These are phyloP conservation scores for Neosalanx taihuensis DNA, from an alignment of 2,797 vertebrate species.

Conservation along the genomic window DNA sequence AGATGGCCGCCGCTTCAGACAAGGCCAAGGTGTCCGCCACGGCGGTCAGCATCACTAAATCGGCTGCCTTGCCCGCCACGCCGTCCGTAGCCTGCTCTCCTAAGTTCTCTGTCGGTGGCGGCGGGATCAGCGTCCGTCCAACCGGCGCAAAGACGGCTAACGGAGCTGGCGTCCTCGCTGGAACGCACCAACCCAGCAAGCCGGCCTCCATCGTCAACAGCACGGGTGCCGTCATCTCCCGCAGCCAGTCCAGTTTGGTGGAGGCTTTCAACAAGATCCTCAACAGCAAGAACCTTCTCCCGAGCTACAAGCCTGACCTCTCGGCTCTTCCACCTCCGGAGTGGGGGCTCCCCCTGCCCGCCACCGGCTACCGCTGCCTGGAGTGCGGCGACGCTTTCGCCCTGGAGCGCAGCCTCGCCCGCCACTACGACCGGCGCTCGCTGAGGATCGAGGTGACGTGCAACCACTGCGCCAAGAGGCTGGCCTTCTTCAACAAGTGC, in stretches of 20 bases:
- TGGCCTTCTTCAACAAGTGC: slow-evolving; percentile 98
- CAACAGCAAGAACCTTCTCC: slow-evolving; percentile 93
- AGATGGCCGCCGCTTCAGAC: slow-evolving; percentile 73
- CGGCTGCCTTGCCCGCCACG: slow-evolving; percentile 76
- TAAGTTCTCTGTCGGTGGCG: slow-evolving; percentile 64
- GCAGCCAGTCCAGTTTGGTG: slow-evolving; percentile 91
- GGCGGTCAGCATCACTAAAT: slow-evolving; percentile 78
- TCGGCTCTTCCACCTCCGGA: slow-evolving; percentile 76
- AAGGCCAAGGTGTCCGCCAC: slow-evolving; percentile 79
- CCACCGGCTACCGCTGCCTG: slow-evolving; percentile 87
- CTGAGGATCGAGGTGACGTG: slow-evolving; percentile 97
- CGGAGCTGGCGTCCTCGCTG: slow-evolving; percentile 67
- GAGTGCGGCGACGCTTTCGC: slow-evolving; percentile 94
- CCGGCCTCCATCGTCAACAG: slow-evolving; percentile 78
- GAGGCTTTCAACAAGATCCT: slow-evolving; percentile 97
- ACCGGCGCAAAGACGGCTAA: slow-evolving; percentile 80
- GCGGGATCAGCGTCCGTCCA: slow-evolving; percentile 70
- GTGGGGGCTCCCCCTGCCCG: slow-evolving; percentile 83
- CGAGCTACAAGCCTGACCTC: slow-evolving; percentile 90
- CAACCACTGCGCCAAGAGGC: slow-evolving; percentile 91
- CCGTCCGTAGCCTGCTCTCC: slow-evolving; percentile 63
- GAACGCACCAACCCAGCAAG: slow-evolving; percentile 73
- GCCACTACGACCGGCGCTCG: slow-evolving; percentile 93
- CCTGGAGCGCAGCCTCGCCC: slow-evolving; percentile 87
- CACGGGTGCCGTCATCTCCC: slow-evolving; percentile 85